Base-by-base conservation (phyloP, 2,797 vertebrate species). In the Centroberyx gerrardi region DNA sequence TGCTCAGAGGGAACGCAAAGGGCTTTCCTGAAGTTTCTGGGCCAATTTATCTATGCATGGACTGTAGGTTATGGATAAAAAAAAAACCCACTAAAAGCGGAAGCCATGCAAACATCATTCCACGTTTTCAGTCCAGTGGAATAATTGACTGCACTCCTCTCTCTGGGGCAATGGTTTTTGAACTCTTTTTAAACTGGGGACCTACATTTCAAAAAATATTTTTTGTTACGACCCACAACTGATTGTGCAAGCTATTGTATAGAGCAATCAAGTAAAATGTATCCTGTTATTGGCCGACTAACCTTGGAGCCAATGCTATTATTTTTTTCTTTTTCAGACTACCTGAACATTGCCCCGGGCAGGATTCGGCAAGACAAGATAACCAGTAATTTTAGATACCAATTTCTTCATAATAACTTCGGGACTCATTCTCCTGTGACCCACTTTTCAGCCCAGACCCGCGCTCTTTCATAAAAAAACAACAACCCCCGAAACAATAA, bases 191-290 rank as follows among this genome's bases (percentile, higher is more conserved):
- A 62, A 38, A 56, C 38, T 62, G 38, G 70, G 75, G 72, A 82
- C 70, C 62, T 60, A 65, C 29, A 52, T 65, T 68, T 62, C 48
- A 69, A 29, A 10, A 40, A 70, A 36, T 38, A 4, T 73, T 83
- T 27, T 61, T 72, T 75, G 62, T 69, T 58, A 55, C 73, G 81
- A 79, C 72, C 78, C 68, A 82, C 40, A 64, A 3, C 56, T 8
- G 14, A 38, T 36, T 18, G 17, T 29, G 17, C 33, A 36, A 15
- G 8, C 29, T 56, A 53, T 62, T 52, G 63, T 67, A 36, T 61
- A 54, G 40, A 74, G 60, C 61, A 76, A 72, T 80, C 46, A 72
- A 80, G 74, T 27, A 54, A 74, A 67, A 82, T 77, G n/a, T 42
- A 72, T 51, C 72, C 52, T 18, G 7, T 48, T 63, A 54, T 40